Evolutionary conservation across 2,113 vertebrate genomes (phyloP).

Genomic region (Cichladusa arquata): DNA sequence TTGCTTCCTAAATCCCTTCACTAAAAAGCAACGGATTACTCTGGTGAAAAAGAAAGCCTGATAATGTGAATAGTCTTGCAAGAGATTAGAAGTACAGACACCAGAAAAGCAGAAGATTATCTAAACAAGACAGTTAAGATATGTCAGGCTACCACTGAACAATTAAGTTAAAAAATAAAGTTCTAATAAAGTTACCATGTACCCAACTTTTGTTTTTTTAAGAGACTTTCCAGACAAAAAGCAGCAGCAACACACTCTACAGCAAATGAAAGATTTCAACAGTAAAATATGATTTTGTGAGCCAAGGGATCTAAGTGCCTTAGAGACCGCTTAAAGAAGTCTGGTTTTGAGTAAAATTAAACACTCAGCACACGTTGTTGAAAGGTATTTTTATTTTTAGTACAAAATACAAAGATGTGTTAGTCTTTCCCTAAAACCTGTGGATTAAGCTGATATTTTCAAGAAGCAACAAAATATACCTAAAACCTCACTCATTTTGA

Average conservation of each 20-base stretch:
- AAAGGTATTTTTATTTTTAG: not conserved
- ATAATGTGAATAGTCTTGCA: not conserved
- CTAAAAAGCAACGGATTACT: not conserved
- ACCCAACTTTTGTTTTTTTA: not conserved
- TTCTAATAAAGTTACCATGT: not conserved
- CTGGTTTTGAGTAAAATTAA: not conserved
- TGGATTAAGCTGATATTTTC: not conserved
- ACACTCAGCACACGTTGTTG: not conserved
- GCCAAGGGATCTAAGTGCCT: not conserved
- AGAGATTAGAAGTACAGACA: slow-evolving; percentile 11
- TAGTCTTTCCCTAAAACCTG: not conserved
- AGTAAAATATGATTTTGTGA: not conserved
- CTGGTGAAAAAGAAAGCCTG: not conserved
- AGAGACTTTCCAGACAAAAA: not conserved
- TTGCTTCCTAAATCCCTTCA: not conserved
- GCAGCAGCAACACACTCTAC: not conserved
- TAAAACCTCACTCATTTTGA: not conserved
- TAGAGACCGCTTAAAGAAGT: not conserved
- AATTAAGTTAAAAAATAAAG: not conserved
- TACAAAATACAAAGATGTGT: not conserved
- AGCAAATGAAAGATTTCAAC: not conserved
- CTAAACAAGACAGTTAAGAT: not conserved
- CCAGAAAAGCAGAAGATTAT: not conserved
- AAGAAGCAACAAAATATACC: not conserved
- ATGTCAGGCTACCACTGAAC: not conserved